These are phyloP conservation scores for Gymnodraco acuticeps DNA, from an alignment of 2,797 vertebrate species.

Conservation along the genomic window DNA sequence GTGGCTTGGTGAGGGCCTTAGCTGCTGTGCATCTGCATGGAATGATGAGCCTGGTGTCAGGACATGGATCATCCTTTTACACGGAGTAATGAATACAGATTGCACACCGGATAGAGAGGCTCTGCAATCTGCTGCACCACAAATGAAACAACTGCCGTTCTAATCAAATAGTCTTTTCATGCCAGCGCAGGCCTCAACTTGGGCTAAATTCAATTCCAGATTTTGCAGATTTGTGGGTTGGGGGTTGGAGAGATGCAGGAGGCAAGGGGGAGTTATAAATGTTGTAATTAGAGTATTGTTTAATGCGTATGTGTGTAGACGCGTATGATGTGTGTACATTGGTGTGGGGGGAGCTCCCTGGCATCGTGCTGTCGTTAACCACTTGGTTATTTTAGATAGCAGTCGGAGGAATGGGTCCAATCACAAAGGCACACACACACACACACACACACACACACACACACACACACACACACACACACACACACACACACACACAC, in stretches of 20 bases:
- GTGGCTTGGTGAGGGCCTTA: conserved; percentile 71
- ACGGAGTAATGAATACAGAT: conserved; percentile 85
- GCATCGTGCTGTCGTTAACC: conserved; percentile 79
- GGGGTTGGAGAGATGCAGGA: conserved; percentile 68
- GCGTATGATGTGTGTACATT: conserved; percentile 43
- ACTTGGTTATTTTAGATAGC: conserved; percentile 82
- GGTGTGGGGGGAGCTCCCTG: conserved; percentile 47
- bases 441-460: conserved; percentile 52
- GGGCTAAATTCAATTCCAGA: conserved; percentile 86
- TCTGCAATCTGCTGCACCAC: conserved; percentile 83
- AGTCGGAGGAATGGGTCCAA: conserved; percentile 75
- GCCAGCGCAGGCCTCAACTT: conserved; percentile 86
- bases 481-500: conserved; percentile 50
- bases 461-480: conserved; percentile 37
- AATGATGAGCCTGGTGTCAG: conserved; percentile 82
- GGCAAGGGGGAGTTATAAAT: conserved; percentile 80
- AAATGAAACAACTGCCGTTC: conserved; percentile 86
- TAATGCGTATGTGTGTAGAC: conserved; percentile 72
- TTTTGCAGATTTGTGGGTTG: conserved; percentile 80
- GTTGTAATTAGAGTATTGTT: conserved; percentile 87
- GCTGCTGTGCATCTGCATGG: conserved; percentile 82
- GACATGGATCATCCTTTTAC: conserved; percentile 84
- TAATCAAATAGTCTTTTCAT: conserved; percentile 88
- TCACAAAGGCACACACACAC: conserved; percentile 62
- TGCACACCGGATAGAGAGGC: conserved; percentile 81